Base-by-base conservation (phyloP, 2,113 vertebrate species). In the Amblyopsis rosae region DNA sequence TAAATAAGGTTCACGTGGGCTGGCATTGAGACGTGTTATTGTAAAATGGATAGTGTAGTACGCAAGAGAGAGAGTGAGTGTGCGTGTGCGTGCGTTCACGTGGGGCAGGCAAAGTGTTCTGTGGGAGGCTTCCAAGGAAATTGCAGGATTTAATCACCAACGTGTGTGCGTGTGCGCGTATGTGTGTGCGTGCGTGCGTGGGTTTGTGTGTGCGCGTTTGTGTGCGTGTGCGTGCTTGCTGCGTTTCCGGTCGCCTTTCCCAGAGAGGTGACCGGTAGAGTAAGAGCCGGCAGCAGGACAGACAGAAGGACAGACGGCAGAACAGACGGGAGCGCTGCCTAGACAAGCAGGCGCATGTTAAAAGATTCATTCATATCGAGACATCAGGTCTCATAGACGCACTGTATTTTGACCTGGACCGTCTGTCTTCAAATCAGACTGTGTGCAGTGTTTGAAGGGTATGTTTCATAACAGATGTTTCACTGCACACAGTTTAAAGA, bases 241-340 rank as follows among this genome's bases (percentile, higher is more conserved):
- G 70, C 72, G 83, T 70, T 85, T 90, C 82, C 11, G 2, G 66
- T 72, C 73, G 48, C 46, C 4, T 62, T 47, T 15, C 17, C 51
- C 61, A 67, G 50, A 59, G 45, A 63, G 69, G 70, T 62, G 51
- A 74, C 10, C 26, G 67, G 57, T 19, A 32, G 45, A 72, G 59
- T 17, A 32, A 60, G 59, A 35, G 59, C 5, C 64, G 56, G 16
- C 4, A 65, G 61, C 64, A 13, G 56, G 45, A 74, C 62, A 80
- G 55, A 53, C 4, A 65, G 61, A 65, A n/a, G 56, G 45, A 76
- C 62, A 80, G 68, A n/a, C n/a, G n/a, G n/a, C n/a, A n/a, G n/a
- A n/a, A n/a, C n/a, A n/a, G n/a, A n/a, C 66, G 35, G 35, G 35
- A 41, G 35, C 4, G 35, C 35, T 41, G 35, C 4, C 35, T 41